Base-by-base conservation (phyloP, 1,140 invertebrate species). In the Philopotamus ludificatus region DNA sequence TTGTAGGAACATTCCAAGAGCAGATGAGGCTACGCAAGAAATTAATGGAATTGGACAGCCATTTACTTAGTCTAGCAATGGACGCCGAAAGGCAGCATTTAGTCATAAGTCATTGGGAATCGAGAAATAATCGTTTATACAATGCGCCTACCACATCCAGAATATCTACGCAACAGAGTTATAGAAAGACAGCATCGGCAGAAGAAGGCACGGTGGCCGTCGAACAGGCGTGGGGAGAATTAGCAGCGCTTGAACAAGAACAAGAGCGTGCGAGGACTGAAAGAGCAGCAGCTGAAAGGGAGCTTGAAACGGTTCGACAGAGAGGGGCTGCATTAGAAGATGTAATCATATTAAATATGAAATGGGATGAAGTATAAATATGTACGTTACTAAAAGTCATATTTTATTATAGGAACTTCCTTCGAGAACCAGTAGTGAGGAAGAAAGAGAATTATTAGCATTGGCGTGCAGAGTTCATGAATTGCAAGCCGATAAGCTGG, bases 401-500 rank as follows among this genome's bases (percentile, higher is more conserved):
- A n/a, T n/a, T n/a, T n/a, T n/a, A 60, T 71, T 72, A 7, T 72
- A 94, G 92, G 90, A 91, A 79, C 80, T 95, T 39, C 92, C 92
- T 12, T 87, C 87, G 28, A 84, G 88, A 58, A 88, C 93, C 39
- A 92, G 85, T 71, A 92, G 89, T 51, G 89, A 92, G 42, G 92
- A 94, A 61, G 93, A 96, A 76, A 82, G 90, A 45, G 94, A 96
- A 71, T 85, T 96, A 26, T 77, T 95, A 15, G 85, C 87, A 9
- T 77, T 96, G 18, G 86, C 96, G 71, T 92, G 92, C 72, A 84
- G 90, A 67, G 89, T 95, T 3, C 93, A 96, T 74, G 92, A 95
- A 77, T 78, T 96, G 23, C 93, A 97, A 79, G 93, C 94, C 0
- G 91, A 95, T 74, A 96, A 94, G 77, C 86, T 93, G 75, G 93